A percentile compares a stretch with the other conserved stretches of the same genome.
phyloP scores from a whole-genome alignment of 1,140 invertebrate genomes.

The Phortica variegata region DNA sequence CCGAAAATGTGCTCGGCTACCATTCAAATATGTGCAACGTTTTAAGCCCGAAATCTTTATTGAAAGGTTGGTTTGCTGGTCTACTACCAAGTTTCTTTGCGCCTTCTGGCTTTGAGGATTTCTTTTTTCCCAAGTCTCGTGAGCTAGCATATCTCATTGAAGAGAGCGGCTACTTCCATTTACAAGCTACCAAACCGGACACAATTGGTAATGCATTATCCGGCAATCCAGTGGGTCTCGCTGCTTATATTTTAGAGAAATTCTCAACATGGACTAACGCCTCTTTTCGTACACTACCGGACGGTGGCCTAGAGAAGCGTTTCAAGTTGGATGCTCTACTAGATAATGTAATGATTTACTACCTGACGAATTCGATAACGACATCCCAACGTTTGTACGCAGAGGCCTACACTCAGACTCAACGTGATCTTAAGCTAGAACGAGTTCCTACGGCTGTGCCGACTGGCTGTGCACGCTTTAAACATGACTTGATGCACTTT shows the following conservation, averaged over 20 bases:
- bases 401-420: constrained; percentile 61
- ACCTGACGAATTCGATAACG: constrained; percentile 73
- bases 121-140: constrained; percentile 66
- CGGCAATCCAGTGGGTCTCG: constrained; percentile 72
- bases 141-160: constrained; percentile 61
- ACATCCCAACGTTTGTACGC: constrained; percentile 76
- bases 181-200: constrained; percentile 89
- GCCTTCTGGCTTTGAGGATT: constrained; percentile 60
- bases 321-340: constrained; percentile 74
- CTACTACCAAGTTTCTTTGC: constrained; percentile 63
- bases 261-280: constrained; percentile 76
- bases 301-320: constrained; percentile 70
- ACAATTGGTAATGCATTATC: constrained; percentile 71
- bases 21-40: constrained; percentile 68
- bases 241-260: constrained; percentile 84
- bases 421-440: constrained; percentile 58
- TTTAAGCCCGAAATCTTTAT: constrained; percentile 24
- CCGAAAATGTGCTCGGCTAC: constrained; percentile 64
- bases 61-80: constrained; percentile 57
- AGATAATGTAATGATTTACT: constrained; percentile 90
- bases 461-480: constrained; percentile 67
- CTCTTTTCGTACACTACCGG: constrained; percentile 60
- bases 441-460: constrained; percentile 66
- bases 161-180: constrained; percentile 79
- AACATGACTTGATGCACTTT: constrained; percentile 62